These are phyloP conservation scores for Hypselothyrea guttata DNA, from an alignment of 2,888 invertebrate genomes.

Conservation along the genomic window DNA sequence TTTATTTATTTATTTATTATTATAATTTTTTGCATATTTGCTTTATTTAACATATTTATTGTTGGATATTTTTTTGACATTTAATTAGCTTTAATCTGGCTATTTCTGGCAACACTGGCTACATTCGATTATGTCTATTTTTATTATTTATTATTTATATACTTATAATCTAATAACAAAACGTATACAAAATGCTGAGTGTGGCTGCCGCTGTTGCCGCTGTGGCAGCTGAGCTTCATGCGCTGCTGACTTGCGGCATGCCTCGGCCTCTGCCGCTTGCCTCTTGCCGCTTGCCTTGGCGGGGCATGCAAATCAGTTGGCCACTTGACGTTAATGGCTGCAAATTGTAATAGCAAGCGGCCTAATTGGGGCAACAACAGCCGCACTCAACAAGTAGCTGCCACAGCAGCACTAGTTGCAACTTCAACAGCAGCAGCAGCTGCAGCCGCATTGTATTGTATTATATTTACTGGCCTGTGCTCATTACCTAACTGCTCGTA, in stretches of 20 bases:
- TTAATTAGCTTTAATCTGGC: too few species aligned
- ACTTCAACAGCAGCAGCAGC: conserved; percentile 17
- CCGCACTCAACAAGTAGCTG: conserved; percentile 54
- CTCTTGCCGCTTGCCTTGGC: conserved; percentile 1
- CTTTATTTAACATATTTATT: too few species aligned
- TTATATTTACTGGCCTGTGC: conserved; percentile 38
- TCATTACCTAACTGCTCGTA: conserved; percentile 42
- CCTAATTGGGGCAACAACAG: conserved; percentile 57
- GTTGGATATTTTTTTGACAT: too few species aligned
- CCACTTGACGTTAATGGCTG: conserved; percentile 71
- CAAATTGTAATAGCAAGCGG: conserved; percentile 69
- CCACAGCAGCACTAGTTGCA: conserved; percentile 23
- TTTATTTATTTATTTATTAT: too few species aligned
- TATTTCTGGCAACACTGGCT: too few species aligned
- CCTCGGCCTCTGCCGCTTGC: conserved; percentile 9
- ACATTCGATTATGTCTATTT: too few species aligned
- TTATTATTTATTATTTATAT: conserved; percentile 22
- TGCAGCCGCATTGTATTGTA: conserved; percentile 19
- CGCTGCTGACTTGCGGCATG: conserved; percentile 47
- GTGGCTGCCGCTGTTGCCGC: conserved; percentile 21
- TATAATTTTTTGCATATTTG: too few species aligned
- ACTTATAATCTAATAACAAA: conserved; percentile 46
- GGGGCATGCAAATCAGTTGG: conserved; percentile 65
- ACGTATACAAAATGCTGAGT: conserved; percentile 57
- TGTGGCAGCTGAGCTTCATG: conserved; percentile 60